phyloP scores from a whole-genome alignment of 2,888 invertebrate species.

The Torymus tubicola region DNA sequence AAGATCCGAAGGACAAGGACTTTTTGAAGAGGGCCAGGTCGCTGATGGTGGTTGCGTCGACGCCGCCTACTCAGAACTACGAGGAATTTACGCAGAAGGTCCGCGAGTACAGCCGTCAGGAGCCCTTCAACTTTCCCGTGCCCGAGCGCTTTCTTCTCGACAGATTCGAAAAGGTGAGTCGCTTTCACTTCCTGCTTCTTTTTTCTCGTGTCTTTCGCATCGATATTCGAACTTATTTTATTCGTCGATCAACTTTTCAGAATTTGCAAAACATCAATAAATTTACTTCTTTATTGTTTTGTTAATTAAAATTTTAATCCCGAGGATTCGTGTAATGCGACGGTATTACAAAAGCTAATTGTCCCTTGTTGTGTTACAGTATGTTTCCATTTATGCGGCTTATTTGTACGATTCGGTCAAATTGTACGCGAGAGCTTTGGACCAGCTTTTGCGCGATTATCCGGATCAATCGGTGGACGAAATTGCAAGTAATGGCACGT shows the following conservation, averaged over 20 bases:
- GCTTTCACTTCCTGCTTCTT: neutral
- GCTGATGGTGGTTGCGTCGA: conserved; percentile 91
- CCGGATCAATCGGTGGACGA: conserved; percentile 82
- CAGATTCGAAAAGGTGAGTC: conserved; percentile 72
- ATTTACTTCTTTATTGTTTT: too few relatives aligned
- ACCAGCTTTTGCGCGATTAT: conserved; percentile 82
- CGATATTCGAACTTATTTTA: neutral
- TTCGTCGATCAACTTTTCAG: neutral
- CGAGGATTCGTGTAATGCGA: too few relatives aligned
- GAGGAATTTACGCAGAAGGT: conserved; percentile 89
- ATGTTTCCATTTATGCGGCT: conserved; percentile 93
- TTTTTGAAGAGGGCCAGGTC: conserved; percentile 87
- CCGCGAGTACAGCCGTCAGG: conserved; percentile 84
- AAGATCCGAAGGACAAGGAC: conserved; percentile 80
- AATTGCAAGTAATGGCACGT: conserved; percentile 89
- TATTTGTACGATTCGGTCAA: conserved; percentile 96
- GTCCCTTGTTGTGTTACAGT: conserved; percentile 78
- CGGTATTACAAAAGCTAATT: neutral
- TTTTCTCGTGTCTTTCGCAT: neutral
- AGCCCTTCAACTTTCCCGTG: conserved; percentile 88
- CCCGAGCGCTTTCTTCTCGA: conserved; percentile 81
- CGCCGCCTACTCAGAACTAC: conserved; percentile 86
- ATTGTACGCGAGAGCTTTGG: conserved; percentile 91
- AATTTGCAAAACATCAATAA: neutral
- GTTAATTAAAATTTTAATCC: too few relatives aligned